phyloP scores from a whole-genome alignment of 2,888 invertebrate genomes.

The Drosophila testacea region DNA sequence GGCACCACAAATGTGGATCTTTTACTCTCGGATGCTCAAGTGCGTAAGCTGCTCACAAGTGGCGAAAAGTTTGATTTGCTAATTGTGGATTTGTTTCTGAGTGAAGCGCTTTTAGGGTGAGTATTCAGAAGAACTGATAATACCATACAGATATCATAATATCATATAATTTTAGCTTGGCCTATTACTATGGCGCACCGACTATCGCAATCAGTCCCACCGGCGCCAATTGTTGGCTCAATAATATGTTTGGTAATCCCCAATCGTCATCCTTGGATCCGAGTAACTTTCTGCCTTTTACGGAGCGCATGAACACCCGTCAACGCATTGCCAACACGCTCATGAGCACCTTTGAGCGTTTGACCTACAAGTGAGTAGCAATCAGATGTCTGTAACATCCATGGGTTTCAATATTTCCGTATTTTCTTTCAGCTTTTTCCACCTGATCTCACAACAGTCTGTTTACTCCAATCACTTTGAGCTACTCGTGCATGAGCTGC shows the following conservation, averaged over 20 bases:
- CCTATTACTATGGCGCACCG: constrained; percentile 83
- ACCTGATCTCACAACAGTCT: constrained; percentile 84
- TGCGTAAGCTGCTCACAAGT: constrained; percentile 77
- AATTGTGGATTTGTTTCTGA: constrained; percentile 85
- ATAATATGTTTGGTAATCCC: constrained; percentile 86
- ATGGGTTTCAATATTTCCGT: not conserved
- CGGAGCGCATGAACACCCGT: constrained; percentile 85
- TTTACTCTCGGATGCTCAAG: constrained; percentile 75
- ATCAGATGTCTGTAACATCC: not conserved
- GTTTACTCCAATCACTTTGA: constrained; percentile 83
- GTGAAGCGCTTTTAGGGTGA: constrained; percentile 85
- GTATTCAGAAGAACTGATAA: not conserved
- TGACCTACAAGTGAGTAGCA: constrained; percentile 82
- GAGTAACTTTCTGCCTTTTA: constrained; percentile 84
- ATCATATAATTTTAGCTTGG: constrained; percentile 73
- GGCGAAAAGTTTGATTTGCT: constrained; percentile 82
- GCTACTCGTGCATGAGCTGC: constrained; percentile 74
- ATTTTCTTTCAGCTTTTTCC: constrained; percentile 79
- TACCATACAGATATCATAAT: not conserved
- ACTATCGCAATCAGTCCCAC: constrained; percentile 84
- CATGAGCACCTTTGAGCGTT: constrained; percentile 83
- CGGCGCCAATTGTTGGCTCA: constrained; percentile 85
- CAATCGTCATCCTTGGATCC: constrained; percentile 85
- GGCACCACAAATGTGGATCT: constrained; percentile 83
- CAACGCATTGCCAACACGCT: constrained; percentile 85